Conservation (phyloP, 2,888 invertebrate species). For the Nebria brevicollis region DNA sequence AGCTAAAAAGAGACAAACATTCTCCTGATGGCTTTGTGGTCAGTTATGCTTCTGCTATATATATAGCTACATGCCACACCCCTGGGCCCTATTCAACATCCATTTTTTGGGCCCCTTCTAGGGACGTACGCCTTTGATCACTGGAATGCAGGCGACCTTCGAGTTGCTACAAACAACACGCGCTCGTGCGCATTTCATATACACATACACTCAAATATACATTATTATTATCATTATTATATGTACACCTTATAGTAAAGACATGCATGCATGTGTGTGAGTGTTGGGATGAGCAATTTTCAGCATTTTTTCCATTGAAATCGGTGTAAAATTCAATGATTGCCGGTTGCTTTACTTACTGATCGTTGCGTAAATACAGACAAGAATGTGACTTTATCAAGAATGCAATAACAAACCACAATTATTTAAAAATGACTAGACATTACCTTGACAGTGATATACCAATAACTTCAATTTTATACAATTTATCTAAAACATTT, state of each 20-base stretch:
- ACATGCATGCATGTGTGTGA: constrained; percentile 2
- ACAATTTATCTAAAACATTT: neutral
- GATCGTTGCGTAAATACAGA: neutral
- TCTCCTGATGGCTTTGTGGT: constrained; percentile 26
- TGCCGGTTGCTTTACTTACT: neutral
- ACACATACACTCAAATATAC: constrained; percentile 20
- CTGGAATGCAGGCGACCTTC: constrained; percentile 58
- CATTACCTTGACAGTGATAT: neutral
- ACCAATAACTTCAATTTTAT: neutral
- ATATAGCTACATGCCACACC: constrained; percentile 33
- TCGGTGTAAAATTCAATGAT: neutral
- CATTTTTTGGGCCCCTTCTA: constrained; percentile 30
- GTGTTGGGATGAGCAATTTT: neutral
- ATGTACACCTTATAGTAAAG: neutral
- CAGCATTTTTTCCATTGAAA: neutral
- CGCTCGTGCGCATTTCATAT: constrained; percentile 8
- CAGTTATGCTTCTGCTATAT: constrained; percentile 30
- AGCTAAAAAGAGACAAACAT: neutral
- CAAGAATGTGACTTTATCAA: neutral
- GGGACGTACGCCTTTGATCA: constrained; percentile 41
- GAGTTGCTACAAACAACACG: constrained; percentile 31
- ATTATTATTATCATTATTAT: neutral
- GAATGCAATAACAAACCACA: neutral
- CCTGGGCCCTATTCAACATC: constrained; percentile 33
- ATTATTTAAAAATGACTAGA: neutral